Base-by-base conservation (phyloP, 2,797 vertebrate genomes). In the Cuculus canorus region DNA sequence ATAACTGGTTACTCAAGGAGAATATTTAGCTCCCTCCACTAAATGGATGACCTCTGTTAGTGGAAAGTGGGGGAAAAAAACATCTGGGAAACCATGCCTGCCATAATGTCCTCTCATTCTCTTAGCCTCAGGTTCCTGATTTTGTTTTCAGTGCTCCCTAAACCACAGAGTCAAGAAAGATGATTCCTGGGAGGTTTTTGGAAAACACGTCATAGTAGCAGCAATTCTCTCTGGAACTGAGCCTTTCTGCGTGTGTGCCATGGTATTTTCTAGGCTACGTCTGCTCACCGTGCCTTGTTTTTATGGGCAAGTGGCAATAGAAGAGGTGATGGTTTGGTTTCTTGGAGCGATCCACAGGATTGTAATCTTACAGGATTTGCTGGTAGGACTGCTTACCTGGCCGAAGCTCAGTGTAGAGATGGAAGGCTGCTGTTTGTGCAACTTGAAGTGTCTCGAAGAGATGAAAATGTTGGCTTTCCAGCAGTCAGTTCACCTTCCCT, bases 201-300 rank as follows among this genome's bases (percentile, higher is more conserved):
- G 69, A 61, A 91, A 92, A 30, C 11, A 7, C 3, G 2, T 37
- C 0, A 0, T 21, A 59, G 52, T 14, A 64, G 65, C 70, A 83
- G n/a, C 30, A 56, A 0, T 79, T 79, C 30, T 71, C 5, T 78
- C 15, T 82, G 57, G 48, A 90, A 35, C 21, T 0, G 1, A 77
- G 61, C 23, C 25, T 82, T 2, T 1, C 0, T 32, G 39, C 1
- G 0, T 17, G 19, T 17, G 17, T 37, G 33, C 50, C 48, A 0
- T 35, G 37, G 16, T 60, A 11, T 70, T 43, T 82, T 70, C 39
- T 30, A 60, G 61, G 33, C 9, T 63, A 15, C 1, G 6, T 82
- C 27, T 0, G 1, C 10, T n/a, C 48, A 57, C 39, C 5, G 0
- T 64, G 25, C 47, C 75, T 77, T 2, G 0, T 33, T 68, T 79